A percentile compares a stretch with the other conserved stretches of the same genome.
Evolutionary conservation across 2,888 invertebrate species (phyloP).

Genomic region (Hyalella azteca): DNA sequence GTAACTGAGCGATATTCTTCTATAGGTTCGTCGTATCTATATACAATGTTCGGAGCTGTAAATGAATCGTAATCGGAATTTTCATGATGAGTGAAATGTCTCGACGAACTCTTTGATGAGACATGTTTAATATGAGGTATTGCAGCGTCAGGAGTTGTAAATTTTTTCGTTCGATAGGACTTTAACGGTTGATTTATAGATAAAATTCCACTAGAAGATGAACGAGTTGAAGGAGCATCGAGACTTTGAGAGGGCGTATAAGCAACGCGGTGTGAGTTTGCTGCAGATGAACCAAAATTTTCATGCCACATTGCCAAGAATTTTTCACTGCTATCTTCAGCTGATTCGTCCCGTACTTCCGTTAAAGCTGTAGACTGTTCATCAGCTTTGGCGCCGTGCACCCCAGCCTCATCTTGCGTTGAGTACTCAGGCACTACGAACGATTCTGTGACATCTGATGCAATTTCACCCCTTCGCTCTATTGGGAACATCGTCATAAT

Average conservation of each 20-base stretch:
- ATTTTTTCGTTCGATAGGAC: too few species aligned
- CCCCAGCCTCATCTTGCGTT: not conserved
- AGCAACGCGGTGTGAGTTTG: not conserved
- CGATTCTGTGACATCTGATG: not conserved
- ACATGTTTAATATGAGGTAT: too few species aligned
- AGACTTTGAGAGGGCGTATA: too few species aligned
- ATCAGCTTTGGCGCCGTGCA: not conserved
- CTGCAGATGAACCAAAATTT: constrained; percentile 11
- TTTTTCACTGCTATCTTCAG: not conserved
- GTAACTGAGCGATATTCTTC: not conserved
- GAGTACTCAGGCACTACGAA: not conserved
- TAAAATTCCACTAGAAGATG: too few species aligned
- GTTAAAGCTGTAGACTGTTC: not conserved
- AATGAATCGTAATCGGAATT: too few species aligned
- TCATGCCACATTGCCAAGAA: constrained; percentile 23
- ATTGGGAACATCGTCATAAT: not conserved
- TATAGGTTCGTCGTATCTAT: not conserved
- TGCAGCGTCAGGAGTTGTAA: too few species aligned
- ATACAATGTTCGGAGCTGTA: not conserved
- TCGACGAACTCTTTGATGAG: too few species aligned
- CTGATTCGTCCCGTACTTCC: not conserved
- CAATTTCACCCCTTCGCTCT: not conserved
- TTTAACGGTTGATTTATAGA: too few species aligned
- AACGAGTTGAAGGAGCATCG: too few species aligned
- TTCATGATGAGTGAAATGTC: too few species aligned